A percentile compares a stretch with the other conserved stretches of the same genome.
These are phyloP conservation scores for Epinephelus malabaricus DNA, from an alignment of 2,797 vertebrate species.

Conservation along the genomic window DNA sequence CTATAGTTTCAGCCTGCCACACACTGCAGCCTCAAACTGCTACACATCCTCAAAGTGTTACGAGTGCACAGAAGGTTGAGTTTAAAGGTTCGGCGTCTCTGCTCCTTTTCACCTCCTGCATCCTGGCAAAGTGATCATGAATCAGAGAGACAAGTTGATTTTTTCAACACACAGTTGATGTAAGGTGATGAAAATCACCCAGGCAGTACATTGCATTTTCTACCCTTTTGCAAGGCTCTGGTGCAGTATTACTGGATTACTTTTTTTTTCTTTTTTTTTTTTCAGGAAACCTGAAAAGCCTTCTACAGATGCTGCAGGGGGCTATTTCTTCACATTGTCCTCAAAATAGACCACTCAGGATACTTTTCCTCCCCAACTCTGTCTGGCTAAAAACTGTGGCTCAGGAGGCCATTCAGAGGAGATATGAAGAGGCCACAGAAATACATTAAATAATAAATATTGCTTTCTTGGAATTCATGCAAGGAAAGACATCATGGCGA, in stretches of 20 bases:
- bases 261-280: too few species aligned
- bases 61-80: not conserved
- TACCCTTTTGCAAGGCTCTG: not conserved
- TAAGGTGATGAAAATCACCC: conserved; percentile 10
- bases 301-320: not conserved
- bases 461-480: not conserved
- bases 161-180: not conserved
- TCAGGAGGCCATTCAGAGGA: conserved; percentile 8
- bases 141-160: conserved; percentile 12
- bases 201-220: not conserved
- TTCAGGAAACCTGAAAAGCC: not conserved
- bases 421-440: not conserved
- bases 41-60: conserved; percentile 11
- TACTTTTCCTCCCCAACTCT: conserved; percentile 11
- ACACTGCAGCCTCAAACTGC: not conserved
- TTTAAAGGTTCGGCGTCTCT: not conserved
- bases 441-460: not conserved
- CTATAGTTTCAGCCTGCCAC: not conserved
- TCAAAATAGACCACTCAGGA: conserved; percentile 33
- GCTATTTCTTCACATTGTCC: conserved; percentile 20
- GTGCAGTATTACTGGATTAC: not conserved
- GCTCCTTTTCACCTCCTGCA: conserved; percentile 18
- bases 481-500: not conserved
- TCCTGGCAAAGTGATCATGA: conserved; percentile 8
- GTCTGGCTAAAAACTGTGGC: conserved; percentile 18